Percentiles rank a stretch among this genome's conserved stretches.
Conservation (phyloP, 2,113 vertebrate genomes). For the Coracopsis vasa region DNA sequence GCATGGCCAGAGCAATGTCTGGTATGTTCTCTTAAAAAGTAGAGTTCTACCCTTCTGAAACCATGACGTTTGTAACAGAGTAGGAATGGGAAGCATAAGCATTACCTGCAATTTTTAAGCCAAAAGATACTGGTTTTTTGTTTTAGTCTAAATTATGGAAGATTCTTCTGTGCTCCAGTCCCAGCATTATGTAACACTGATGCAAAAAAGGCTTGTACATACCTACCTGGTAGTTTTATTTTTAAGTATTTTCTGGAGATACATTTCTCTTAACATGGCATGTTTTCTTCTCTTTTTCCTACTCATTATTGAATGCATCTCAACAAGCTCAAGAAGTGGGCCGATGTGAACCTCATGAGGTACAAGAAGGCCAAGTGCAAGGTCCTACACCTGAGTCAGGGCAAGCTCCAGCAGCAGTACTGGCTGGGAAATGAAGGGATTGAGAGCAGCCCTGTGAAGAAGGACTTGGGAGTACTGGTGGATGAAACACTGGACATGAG, state of each 20-base stretch:
- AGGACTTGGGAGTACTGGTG: neutral
- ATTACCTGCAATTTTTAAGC: neutral
- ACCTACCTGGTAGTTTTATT: neutral
- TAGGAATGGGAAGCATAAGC: neutral
- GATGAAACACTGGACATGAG: neutral
- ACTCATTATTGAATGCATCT: neutral
- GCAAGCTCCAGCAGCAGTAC: neutral
- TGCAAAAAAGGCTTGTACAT: neutral
- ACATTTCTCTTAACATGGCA: neutral
- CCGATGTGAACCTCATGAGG: neutral
- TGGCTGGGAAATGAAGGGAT: neutral
- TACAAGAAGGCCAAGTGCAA: neutral
- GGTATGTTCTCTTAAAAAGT: neutral
- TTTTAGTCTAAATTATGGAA: neutral
- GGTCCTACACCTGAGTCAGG: neutral
- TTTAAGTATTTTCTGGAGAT: neutral
- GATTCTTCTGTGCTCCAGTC: neutral
- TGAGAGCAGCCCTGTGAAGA: fast-evolving
- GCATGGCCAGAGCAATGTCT: neutral
- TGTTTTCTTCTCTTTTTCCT: neutral
- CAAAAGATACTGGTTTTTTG: fast-evolving
- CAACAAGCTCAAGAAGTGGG: neutral
- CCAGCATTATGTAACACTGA: neutral
- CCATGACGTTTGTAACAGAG: fast-evolving
- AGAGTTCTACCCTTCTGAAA: neutral